Evolutionary conservation across 2,113 vertebrate genomes (phyloP), one percentile per base, ranked within the genome.

Genomic region (Hippocampus comes): DNA sequence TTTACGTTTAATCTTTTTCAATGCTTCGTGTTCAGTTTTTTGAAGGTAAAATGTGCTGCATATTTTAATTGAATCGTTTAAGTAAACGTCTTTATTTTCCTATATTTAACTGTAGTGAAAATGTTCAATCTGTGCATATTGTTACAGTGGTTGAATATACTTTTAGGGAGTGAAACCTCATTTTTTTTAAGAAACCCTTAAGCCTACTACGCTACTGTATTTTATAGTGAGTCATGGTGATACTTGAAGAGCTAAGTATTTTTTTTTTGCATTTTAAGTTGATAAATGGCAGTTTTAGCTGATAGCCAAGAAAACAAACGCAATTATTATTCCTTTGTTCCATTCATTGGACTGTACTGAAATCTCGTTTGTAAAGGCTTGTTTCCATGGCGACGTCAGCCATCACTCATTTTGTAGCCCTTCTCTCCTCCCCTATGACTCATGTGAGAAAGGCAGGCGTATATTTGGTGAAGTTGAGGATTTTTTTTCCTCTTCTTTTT

Each of bases 351-450:
- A 34, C 7, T 53, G 51, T 69, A 71, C 63, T 20, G 38, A 71
- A 55, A 18, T 30, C 25, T 60, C 57, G 18, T 60, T 18, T 25
- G 56, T 25, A 25, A 59, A 23, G 4, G 38, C 69, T 63, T 64
- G 75, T 83, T 84, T 80, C 74, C 71, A 75, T 70, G 77, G 81
- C 71, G 74, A 84, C 61, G 65, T 68, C 71, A 68, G 57, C 70
- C 70, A 67, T 74, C 75, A 71, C 12, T 67, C 63, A 56, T 38
- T 20, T 30, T 20, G 49, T 15, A 78, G 76, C 78, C 72, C 56
- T 81, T 81, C 79, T 79, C 66, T 78, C 74, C 68, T 75, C 73
- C 67, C 60, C 59, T 48, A 17, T 68, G 61, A 67, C 60, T 76
- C 38, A 63, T 34, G 18, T 63, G 18, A 10, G 20, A 27, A 59